Evolutionary conservation across 37 sponge, comb jelly and placozoan species (phyloP).

Genomic region (Aplysina aerophoba): DNA sequence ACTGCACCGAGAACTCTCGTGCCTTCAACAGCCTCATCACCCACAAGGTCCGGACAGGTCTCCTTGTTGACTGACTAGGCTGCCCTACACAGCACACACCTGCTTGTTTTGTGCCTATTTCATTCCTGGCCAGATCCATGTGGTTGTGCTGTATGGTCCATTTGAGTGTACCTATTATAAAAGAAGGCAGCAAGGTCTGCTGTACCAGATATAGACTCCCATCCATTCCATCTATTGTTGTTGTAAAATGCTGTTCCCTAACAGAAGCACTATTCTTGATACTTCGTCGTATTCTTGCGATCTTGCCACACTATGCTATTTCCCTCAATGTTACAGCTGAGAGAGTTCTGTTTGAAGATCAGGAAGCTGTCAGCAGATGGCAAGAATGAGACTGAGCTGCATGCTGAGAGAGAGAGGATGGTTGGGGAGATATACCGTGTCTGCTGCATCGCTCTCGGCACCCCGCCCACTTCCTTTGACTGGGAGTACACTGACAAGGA

Average conservation of each 20-base stretch:
- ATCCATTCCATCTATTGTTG: no score
- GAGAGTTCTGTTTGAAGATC: conserved; percentile 6
- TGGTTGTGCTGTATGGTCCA: no score
- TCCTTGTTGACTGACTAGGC: not conserved
- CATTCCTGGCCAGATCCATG: no score
- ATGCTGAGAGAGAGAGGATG: conserved; percentile 12
- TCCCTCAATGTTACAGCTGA: not conserved
- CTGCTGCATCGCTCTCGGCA: conserved; percentile 39
- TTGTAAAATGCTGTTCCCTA: no score
- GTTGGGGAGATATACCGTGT: conserved; percentile 32
- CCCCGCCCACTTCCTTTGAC: conserved; percentile 32
- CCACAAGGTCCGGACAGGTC: conserved; percentile 16
- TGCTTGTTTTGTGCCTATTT: no score
- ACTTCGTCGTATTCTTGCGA: no score
- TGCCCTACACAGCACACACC: not conserved
- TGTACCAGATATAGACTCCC: no score
- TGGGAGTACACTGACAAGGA: conserved; percentile 46
- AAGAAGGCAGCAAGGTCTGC: no score
- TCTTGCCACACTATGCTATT: not conserved
- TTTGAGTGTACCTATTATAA: no score
- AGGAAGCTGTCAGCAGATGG: conserved; percentile 38
- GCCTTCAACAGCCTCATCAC: conserved; percentile 24
- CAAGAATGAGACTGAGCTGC: conserved; percentile 22
- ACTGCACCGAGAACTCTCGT: conserved; percentile 20
- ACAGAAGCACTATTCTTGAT: no score